Evolutionary conservation across 1,140 invertebrate species (phyloP).

Genomic region (Sitophilus oryzae): DNA sequence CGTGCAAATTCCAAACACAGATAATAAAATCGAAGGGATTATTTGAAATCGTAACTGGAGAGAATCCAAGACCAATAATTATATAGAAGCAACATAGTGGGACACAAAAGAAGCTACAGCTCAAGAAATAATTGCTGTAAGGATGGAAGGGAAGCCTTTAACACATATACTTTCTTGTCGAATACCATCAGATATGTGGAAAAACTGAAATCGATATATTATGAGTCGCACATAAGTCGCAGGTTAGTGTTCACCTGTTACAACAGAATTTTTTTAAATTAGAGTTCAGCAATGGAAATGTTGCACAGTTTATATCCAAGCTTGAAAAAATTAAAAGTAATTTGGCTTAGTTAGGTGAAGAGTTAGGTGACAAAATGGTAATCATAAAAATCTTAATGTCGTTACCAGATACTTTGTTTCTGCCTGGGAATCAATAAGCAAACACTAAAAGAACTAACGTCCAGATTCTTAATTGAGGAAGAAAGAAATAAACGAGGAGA

Average conservation of each 20-base stretch:
- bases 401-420: slow-evolving; percentile 9
- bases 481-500: no score
- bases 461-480: no score
- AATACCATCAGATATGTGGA: slow-evolving; percentile 20
- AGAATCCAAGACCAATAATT: no score
- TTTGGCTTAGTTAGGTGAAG: slow-evolving; percentile 8
- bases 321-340: slow-evolving; percentile 3
- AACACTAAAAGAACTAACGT: no score
- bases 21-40: no score
- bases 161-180: slow-evolving; percentile 15
- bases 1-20: no score
- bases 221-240: slow-evolving; percentile 14
- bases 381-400: slow-evolving; percentile 19
- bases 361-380: slow-evolving; percentile 10
- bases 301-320: slow-evolving; percentile 3
- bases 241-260: slow-evolving; percentile 16
- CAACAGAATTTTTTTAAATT: slow-evolving; percentile 9
- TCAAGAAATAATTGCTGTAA: slow-evolving; percentile 11
- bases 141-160: slow-evolving; percentile 12
- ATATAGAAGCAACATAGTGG: no score
- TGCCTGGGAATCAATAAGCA: no score
- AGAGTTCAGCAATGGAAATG: background rate
- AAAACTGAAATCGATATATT: slow-evolving; percentile 18
- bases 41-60: no score
- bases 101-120: slow-evolving; percentile 18